Evolutionary conservation across 2,113 vertebrate species (phyloP), one percentile per base, ranked within the genome.

Genomic region (Pogona vitticeps): DNA sequence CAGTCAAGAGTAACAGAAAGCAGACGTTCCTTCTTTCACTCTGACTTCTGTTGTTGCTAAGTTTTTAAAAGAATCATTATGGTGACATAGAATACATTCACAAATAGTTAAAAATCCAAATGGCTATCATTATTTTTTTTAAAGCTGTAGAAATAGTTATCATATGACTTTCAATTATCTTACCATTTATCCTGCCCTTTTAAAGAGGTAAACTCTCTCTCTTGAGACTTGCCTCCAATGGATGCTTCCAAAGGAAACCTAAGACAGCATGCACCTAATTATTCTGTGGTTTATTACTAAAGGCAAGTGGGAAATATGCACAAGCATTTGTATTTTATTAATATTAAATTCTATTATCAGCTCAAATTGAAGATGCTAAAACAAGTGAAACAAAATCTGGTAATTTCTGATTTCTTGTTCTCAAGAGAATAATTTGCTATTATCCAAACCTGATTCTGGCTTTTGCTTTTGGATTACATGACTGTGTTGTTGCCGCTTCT

Each of bases 391-490:
- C 83, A 92, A 93, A 92, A 77, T 40, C 86, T 86, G 73, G 63
- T 92, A 88, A 88, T 85, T 84, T 77, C 78, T 91, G 82, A 88
- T 86, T 92, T 67, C 40, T 91, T 88, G 87, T 91, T 90, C 89
- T 86, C 82, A 56, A 71, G 83, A 92, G 88, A 82, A 84, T 85
- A 83, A 79, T 59, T 58, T 83, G 83, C 83, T 93, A 92, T 10
- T 52, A 52, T 52, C 46, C 46, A 52, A 52, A 52, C 46, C 46
- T 52, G 46, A 10, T 52, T 52, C 5, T 52, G 46, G 46, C 46
- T 52, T 10, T 52, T 52, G 46, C 46, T 52, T 52, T 52, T 52
- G 46, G 46, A 5, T 52, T n/a, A n/a, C n/a, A 52, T 52, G 46
- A 52, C 46, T 52, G 46, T 52, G 46, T 10, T 52, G 46, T 52